Evolutionary conservation across 2,797 vertebrate genomes (phyloP).

Genomic region (Hyperoplus lanceolatus): DNA sequence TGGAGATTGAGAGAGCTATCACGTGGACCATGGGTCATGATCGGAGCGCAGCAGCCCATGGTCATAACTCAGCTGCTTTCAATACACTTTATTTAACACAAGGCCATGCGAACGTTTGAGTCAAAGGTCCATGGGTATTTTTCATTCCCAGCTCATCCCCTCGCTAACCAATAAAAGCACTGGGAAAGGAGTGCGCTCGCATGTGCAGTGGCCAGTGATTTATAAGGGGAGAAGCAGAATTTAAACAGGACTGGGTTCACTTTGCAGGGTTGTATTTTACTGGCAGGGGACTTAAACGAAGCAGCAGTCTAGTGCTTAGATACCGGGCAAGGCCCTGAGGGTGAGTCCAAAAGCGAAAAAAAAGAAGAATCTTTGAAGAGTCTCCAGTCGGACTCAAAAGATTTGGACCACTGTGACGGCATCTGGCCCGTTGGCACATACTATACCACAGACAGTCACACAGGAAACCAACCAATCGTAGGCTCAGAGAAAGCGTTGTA

Average conservation of each 20-base stretch:
- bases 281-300: constrained; percentile 34
- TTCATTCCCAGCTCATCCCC: neutral
- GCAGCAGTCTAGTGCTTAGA: constrained; percentile 16
- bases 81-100: constrained; percentile 10
- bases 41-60: too few relatives aligned
- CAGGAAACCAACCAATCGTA: constrained; percentile 9
- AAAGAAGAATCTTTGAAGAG: constrained; percentile 35
- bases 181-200: neutral
- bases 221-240: neutral
- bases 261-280: constrained; percentile 31
- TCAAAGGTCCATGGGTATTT: constrained; percentile 10
- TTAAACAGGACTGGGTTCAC: neutral
- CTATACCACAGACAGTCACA: constrained; percentile 9
- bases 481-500: neutral
- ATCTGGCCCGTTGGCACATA: constrained; percentile 17
- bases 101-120: constrained; percentile 13
- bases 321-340: neutral
- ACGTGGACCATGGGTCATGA: constrained; percentile 16
- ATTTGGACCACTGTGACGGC: constrained; percentile 39
- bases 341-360: constrained; percentile 33
- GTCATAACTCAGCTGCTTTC: constrained; percentile 15
- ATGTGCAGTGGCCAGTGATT: neutral
- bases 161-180: neutral
- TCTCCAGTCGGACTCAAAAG: constrained; percentile 33
- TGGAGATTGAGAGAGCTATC: neutral